A percentile compares a stretch with the other conserved stretches of the same genome.
Evolutionary conservation across 2,113 vertebrate species (phyloP).

Genomic region (Ammodytes marinus): DNA sequence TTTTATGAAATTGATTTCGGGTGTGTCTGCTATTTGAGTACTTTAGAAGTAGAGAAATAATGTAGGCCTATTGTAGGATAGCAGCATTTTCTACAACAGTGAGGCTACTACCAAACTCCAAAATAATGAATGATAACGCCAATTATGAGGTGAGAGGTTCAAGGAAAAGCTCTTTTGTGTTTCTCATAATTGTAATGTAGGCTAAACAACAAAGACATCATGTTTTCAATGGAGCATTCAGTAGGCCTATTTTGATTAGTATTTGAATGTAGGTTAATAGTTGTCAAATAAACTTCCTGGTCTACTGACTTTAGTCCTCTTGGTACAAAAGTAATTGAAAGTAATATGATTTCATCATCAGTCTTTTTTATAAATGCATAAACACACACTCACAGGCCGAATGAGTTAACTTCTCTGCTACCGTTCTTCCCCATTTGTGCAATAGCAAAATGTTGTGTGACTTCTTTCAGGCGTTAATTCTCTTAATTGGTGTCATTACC

Average conservation of each 20-base stretch:
- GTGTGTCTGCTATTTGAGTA: no score
- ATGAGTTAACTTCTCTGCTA: neutral
- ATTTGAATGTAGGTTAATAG: neutral
- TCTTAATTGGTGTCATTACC: conserved; percentile 7
- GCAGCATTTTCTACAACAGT: no score
- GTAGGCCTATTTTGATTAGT: neutral
- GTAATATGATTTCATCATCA: neutral
- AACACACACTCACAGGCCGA: neutral
- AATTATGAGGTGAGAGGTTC: no score
- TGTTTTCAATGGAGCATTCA: conserved; percentile 3
- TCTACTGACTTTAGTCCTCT: neutral
- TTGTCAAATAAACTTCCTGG: neutral
- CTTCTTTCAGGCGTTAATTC: neutral
- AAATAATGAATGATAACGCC: no score
- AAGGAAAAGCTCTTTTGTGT: neutral
- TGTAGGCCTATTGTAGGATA: no score
- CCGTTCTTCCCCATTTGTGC: neutral
- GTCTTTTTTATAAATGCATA: neutral
- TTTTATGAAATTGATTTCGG: no score
- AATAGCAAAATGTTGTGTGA: neutral
- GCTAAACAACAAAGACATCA: neutral
- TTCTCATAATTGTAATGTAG: neutral
- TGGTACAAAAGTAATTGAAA: neutral
- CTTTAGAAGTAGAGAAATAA: no score
- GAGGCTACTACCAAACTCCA: no score